Evolutionary conservation across 2,113 vertebrate species (phyloP), one percentile per base, ranked within the genome.

Genomic region (Sorex fumeus): DNA sequence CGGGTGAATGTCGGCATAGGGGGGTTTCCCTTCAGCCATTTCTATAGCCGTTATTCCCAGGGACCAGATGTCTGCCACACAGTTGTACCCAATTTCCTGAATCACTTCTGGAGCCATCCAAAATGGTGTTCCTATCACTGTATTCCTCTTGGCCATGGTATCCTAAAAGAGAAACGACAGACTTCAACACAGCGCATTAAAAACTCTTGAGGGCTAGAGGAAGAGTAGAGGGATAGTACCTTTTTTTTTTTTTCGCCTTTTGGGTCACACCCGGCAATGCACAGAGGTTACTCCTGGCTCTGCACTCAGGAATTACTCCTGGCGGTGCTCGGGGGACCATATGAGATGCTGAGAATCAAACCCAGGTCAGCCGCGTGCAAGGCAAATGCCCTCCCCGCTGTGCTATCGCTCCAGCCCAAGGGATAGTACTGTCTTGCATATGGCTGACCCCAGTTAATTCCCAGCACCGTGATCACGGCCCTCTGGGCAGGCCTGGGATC

Each of bases 61-160:
- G 1, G 99, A 99, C 99, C 99, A 99, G 97, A 99, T 99, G 91
- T 99, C 99, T 0, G 99, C 99, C 88, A 99, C 98, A 67, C 99
- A 99, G 84, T 99, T 99, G 96, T 99, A 99, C 2, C 99, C 99
- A 76, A 99, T 99, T 97, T 99, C 99, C 96, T 99, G 99, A 72
- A 99, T 99, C 95, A 99, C 99, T 97, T 99, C 99, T 3, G 99
- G 99, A 87, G 99, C 99, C 99, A 99, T 99, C 99, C 99, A 99
- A 97, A 99, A 99, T 0, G 99, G 99, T 8, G 99, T 99, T 45
- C 99, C 99, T 82, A 99, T 99, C 50, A 99, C 99, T 0, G 99
- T 99, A 97, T 99, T 99, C 60, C 99, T 74, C 97, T 99, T 99
- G 18, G 99, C 99, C 99, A 99, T 99, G 60, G 99, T 99, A 97